phyloP scores from a whole-genome alignment of 2,797 vertebrate species.

The Gambusia yucatana region DNA sequence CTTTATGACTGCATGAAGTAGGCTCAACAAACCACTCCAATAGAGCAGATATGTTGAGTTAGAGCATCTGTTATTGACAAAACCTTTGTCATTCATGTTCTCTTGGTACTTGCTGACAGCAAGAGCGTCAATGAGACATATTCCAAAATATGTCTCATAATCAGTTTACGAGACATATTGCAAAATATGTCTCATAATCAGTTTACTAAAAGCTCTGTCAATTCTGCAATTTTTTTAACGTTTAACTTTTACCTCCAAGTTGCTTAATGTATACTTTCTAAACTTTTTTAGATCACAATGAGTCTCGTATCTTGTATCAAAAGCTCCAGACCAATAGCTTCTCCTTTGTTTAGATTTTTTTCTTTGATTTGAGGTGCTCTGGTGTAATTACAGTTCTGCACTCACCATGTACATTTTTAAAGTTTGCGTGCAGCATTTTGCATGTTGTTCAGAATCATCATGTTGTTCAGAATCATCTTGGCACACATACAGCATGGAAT shows the following conservation, averaged over 20 bases:
- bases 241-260: neutral
- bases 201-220: neutral
- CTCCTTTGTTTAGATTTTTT: neutral
- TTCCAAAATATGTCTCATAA: no score
- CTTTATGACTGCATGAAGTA: neutral
- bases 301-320: neutral
- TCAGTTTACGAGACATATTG: no score
- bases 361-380: neutral
- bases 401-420: neutral
- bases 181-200: no score
- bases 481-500: no score
- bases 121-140: no score
- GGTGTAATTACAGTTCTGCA: neutral
- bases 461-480: no score
- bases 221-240: neutral
- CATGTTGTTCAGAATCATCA: no score
- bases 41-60: neutral
- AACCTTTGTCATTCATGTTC: neutral
- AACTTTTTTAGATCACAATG: neutral
- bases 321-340: neutral
- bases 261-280: neutral
- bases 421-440: neutral
- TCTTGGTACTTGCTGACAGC: neutral
- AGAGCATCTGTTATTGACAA: neutral
- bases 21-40: neutral